Evolutionary conservation across 2,113 vertebrate species (phyloP).

Genomic region (Nasalis larvatus): DNA sequence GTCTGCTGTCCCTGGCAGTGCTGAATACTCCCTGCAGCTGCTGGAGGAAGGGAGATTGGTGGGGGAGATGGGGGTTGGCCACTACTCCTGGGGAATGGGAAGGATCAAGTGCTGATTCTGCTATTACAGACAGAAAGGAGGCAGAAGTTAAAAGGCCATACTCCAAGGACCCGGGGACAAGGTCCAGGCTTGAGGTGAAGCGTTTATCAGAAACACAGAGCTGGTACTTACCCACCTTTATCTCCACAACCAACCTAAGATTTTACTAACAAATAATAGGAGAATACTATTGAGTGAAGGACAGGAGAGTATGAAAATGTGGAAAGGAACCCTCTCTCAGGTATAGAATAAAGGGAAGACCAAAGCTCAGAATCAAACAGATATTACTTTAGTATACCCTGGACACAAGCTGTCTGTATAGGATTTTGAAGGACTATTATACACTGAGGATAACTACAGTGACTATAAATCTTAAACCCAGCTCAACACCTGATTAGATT

Average conservation of each 20-base stretch:
- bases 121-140: neutral
- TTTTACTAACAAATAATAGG: neutral
- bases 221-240: rapidly evolving
- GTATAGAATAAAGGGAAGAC: neutral
- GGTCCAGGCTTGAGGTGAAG: neutral
- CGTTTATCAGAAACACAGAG: neutral
- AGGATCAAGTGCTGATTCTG: neutral
- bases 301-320: neutral
- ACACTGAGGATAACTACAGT: neutral
- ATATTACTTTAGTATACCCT: neutral
- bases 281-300: neutral
- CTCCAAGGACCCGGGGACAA: neutral
- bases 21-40: neutral
- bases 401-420: neutral
- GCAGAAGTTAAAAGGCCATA: too few species aligned
- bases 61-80: too few species aligned
- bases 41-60: neutral
- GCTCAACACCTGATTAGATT: neutral
- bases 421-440: neutral
- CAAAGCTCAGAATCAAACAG: neutral
- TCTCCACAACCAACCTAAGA: neutral
- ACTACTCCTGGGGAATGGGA: neutral
- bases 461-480: neutral
- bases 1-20: rapidly evolving
- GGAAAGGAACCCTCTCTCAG: neutral